phyloP scores from a whole-genome alignment of 1,140 invertebrate genomes.

The Coenobita brevimanus region DNA sequence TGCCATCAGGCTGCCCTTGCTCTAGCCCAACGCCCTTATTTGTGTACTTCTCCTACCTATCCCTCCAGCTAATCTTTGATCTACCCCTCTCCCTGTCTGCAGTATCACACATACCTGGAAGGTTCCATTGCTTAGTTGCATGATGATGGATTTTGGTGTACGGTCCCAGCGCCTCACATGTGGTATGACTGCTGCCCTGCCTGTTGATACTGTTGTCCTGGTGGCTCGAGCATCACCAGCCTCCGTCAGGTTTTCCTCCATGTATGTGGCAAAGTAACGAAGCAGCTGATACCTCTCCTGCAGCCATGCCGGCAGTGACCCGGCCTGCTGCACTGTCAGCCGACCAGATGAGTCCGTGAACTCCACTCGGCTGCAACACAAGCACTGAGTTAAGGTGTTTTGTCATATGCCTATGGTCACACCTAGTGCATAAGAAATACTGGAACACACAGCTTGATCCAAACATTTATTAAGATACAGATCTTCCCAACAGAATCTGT shows the following conservation, averaged over 20 bases:
- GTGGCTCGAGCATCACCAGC: slow-evolving; percentile 71
- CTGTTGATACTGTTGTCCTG: slow-evolving; percentile 38
- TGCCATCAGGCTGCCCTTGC: too few species aligned
- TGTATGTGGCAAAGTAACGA: slow-evolving; percentile 79
- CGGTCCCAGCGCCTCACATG: slow-evolving; percentile 78
- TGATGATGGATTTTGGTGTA: slow-evolving; percentile 78
- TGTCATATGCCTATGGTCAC: too few species aligned
- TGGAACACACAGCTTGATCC: too few species aligned
- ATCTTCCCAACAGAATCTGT: too few species aligned
- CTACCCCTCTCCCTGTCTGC: too few species aligned
- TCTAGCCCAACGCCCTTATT: too few species aligned
- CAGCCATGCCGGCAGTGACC: slow-evolving; percentile 75
- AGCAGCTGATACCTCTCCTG: slow-evolving; percentile 78
- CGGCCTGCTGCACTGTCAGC: slow-evolving; percentile 75
- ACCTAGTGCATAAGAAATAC: too few species aligned
- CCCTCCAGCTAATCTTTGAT: too few species aligned
- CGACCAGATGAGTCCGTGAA: slow-evolving; percentile 77
- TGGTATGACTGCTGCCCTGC: slow-evolving; percentile 72
- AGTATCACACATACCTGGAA: slow-evolving; percentile 75
- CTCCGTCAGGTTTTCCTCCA: slow-evolving; percentile 80
- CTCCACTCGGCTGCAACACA: slow-evolving; percentile 76
- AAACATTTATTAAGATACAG: too few species aligned
- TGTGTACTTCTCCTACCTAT: too few species aligned
- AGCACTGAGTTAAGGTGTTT: slow-evolving; percentile 17
- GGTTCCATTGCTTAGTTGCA: slow-evolving; percentile 79